Base-by-base conservation (phyloP, 2,888 invertebrate species). In the Ornithoptera alexandrae region DNA sequence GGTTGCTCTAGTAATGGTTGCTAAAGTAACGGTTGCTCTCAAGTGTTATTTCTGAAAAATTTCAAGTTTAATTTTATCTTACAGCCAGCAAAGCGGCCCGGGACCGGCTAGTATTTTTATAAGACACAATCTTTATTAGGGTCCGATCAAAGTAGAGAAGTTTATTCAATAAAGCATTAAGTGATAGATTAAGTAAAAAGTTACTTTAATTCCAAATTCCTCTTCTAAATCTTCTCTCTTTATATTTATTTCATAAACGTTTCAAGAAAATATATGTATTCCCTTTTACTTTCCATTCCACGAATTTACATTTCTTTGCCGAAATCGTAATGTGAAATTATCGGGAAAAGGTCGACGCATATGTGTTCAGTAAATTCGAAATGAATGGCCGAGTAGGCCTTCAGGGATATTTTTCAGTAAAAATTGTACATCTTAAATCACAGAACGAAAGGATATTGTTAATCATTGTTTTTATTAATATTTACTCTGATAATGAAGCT, bases 301-400 rank as follows among this genome's bases (percentile, higher is more conserved):
- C 20, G 50, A 56, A 64, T 64, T 56, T 64, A 64, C 36, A 30
- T 64, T 65, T 57, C 50, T 30, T 65, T 39, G 36, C 12, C n/a
- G 39, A 65, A 65, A 65, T 50, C 50, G 56, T 65, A 57, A 62
- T 57, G 39, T 20, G 39, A 36, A 57, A 57, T 65, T 65, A 39
- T 39, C 20, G 39, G 17, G 57, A 36, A 22, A 56, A 57, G 64
- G 64, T 57, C 57, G 12, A 56, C 56, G 64, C 56, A 24, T 39
- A 65, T 65, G 57, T 65, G 36, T 57, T 39, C 36, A 53, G 56
- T 64, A 56, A 57, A 56, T 30, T 65, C 39, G 64, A 57, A 57
- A 57, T 56, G 57, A 65, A 50, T 56, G 56, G 64, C 56, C 20
- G 57, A 65, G 56, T 20, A 65, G 57, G 12, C 64, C 64, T 20